Evolutionary conservation across 2,888 invertebrate genomes (phyloP), one percentile per base, ranked within the genome.

Genomic region (Amiota communis): DNA sequence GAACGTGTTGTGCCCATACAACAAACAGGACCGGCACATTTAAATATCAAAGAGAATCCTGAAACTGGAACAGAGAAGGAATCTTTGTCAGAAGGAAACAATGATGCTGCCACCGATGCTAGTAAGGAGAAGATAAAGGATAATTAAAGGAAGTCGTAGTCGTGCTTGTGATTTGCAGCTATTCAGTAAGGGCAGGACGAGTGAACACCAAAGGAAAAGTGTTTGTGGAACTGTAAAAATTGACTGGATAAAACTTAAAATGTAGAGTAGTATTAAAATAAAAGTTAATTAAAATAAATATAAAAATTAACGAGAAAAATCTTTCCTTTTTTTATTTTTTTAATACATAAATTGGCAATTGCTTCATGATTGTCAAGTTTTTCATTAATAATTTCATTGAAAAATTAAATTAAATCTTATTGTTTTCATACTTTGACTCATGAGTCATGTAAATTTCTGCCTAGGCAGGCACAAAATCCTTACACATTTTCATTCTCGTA

Each of bases 1-100:
- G 93, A 92, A 73, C 90, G 93, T 47, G 84, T 91, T 0, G 88
- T 93, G 2, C 92, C 92, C n/a, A 92, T 93, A 48, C 91, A 92
- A 4, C 92, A 92, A 48, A 93, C 92, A 0, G 93, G 93, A 0
- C 92, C 92, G 0, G 91, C 92, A 0, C 89, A 91, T 63, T 89
- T 91, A 77, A 91, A 91, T 75, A 81, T 91, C 1, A 91, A 88
- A 9, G 87, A 86, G 2, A 91, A 93, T 79, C 74, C 76, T n/a
- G 49, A 53, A 13, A 65, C 59, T 20, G 67, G 61, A 36, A 46
- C 6, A 36, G 36, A 2, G 36, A 36, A 36, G 36, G 36, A 36
- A 6, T 36, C 36, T 36, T 36, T 6, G 36, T 36, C 36, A 36
- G 36, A 2, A 36, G 36, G 4, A 36, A 36, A 36, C 4, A 36